phyloP scores from a whole-genome alignment of 2,113 vertebrate genomes.

The Anguilla rostrata region DNA sequence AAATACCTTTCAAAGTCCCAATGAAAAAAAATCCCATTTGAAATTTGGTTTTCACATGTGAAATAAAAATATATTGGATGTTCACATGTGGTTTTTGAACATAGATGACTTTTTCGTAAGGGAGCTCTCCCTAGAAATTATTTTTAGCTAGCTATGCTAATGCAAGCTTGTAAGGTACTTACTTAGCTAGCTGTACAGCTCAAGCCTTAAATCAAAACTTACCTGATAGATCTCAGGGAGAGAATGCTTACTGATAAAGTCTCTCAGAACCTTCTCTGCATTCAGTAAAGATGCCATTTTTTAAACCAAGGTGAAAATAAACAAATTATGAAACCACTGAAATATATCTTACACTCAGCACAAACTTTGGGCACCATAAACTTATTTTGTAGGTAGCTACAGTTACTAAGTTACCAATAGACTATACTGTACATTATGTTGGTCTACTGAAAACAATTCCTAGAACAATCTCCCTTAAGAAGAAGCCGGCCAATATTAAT shows the following conservation, averaged over 20 bases:
- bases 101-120: no score
- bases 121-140: no score
- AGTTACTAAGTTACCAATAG: constrained; percentile 25
- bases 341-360: background rate
- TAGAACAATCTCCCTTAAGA: background rate
- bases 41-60: no score
- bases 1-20: no score
- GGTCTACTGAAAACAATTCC: constrained; percentile 2
- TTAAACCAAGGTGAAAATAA: background rate
- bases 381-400: constrained; percentile 10
- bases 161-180: no score
- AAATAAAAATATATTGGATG: no score
- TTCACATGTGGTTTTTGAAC: no score
- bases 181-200: background rate
- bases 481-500: background rate
- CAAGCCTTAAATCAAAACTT: background rate
- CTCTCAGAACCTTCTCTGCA: background rate
- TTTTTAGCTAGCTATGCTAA: no score
- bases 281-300: constrained; percentile 8
- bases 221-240: constrained; percentile 24
- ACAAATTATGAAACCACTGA: background rate
- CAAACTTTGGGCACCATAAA: background rate
- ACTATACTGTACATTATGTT: background rate
- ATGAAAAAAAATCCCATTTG: no score
- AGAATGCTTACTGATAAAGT: background rate